Conservation (phyloP, 2,888 invertebrate species). For the Ophion ventricosus region DNA sequence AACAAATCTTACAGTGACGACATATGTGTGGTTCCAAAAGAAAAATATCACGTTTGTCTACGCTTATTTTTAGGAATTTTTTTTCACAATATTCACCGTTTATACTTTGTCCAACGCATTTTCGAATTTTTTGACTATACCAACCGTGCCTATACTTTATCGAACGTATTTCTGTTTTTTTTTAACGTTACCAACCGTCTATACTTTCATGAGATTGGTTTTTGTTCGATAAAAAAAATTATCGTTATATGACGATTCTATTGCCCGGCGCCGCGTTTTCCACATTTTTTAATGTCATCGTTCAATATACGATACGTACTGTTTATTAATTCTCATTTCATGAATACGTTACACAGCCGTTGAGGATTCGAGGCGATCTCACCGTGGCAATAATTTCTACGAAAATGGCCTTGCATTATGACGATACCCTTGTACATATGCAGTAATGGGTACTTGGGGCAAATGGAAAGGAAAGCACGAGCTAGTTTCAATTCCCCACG, state of each 20-base stretch:
- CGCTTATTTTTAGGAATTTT: background rate
- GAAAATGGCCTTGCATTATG: slow-evolving; percentile 43
- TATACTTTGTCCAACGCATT: background rate
- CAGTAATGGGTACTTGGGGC: slow-evolving; percentile 31
- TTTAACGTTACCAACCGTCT: background rate
- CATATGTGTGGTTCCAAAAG: background rate
- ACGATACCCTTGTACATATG: slow-evolving; percentile 13
- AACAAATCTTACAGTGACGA: background rate
- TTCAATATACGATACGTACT: background rate
- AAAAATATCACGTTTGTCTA: background rate
- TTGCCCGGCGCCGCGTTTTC: background rate
- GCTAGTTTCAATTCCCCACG: slow-evolving; percentile 52
- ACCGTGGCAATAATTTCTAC: slow-evolving; percentile 25
- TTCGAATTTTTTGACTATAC: background rate
- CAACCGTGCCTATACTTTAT: no score
- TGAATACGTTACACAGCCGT: background rate
- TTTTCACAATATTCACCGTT: no score
- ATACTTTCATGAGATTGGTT: background rate
- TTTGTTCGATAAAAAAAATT: background rate
- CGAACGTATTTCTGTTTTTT: no score
- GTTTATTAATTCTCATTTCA: background rate
- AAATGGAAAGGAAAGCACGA: slow-evolving; percentile 54
- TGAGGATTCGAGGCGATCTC: slow-evolving; percentile 3
- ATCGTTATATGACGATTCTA: background rate
- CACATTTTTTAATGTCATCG: background rate